Evolutionary conservation across 2,888 invertebrate genomes (phyloP), one percentile per base, ranked within the genome.

Genomic region (Stratiomys singularior): DNA sequence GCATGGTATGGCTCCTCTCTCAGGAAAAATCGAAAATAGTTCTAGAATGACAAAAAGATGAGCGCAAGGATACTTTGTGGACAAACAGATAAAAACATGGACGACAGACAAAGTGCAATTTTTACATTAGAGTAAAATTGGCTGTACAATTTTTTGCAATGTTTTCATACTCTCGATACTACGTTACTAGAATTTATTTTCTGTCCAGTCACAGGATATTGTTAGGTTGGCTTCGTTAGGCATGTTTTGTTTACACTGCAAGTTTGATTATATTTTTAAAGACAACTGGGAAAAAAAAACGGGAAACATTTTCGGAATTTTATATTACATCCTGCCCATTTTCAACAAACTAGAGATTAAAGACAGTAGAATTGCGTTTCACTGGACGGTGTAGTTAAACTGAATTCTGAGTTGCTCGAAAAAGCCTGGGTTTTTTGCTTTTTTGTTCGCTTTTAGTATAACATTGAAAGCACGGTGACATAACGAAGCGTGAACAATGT

Each of bases 51-150:
- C 25, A 9, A 18, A 60, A 60, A 60, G 58, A 60, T 60, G 58
- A 60, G 18, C 7, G 4, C 23, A 23, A 25, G 58, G 18, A 60
- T 23, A 23, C 58, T 60, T 60, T 60, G 58, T 60, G 58, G 4
- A 18, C 9, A 25, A 2, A 60, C 23, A 60, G 13, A 60, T 60
- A 60, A 60, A 52, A 52, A 52, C 25, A 23, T 60, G 21, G 58
- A 60, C 25, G 21, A 60, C 58, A 60, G 58, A 60, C 58, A 60
- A 25, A 60, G 25, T 60, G 58, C 23, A 60, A 60, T 60, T 60
- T 60, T 60, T 60, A 5, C 58, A 60, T 60, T 60, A 60, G 5
- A 60, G 25, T 25, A 60, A 60, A 60, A 60, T 60, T 60, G 58
- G 58, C 13, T 23, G 23, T 52, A 15, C 21, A 23, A 1, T 60